Percentiles rank a stretch among this genome's conserved stretches.
phyloP scores from a whole-genome alignment of 2,797 vertebrate genomes.

The Carcharodon carcharias region DNA sequence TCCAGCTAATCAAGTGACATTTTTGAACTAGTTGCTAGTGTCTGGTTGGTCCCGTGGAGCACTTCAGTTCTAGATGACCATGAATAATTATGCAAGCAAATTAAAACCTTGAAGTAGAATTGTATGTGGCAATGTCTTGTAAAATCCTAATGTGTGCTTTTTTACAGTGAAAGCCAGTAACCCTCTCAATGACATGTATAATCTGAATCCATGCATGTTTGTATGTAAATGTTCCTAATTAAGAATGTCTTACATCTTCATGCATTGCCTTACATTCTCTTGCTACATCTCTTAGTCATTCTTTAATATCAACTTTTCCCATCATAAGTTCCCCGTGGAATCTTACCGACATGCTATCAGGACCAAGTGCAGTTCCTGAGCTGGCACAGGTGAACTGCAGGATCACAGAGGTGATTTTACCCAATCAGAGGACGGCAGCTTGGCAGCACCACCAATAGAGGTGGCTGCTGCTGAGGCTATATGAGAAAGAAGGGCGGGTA shows the following conservation, averaged over 20 bases:
- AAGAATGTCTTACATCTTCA: not conserved
- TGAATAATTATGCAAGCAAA: constrained; percentile 17
- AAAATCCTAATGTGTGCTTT: not conserved
- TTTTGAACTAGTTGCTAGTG: constrained; percentile 11
- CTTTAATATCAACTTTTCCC: not conserved
- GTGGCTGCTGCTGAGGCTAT: no score
- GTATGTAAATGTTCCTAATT: not conserved
- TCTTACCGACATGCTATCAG: no score
- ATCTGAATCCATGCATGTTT: not conserved
- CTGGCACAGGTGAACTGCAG: no score
- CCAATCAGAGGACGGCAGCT: no score
- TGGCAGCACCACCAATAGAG: no score
- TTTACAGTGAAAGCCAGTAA: not conserved
- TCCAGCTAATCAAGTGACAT: not conserved
- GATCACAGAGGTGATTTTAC: no score
- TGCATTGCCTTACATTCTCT: not conserved
- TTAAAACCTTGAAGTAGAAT: constrained; percentile 3
- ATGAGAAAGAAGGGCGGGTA: no score
- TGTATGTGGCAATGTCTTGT: not conserved
- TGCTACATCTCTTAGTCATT: not conserved
- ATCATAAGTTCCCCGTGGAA: not conserved
- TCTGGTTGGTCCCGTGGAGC: not conserved
- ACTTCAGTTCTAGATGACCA: not conserved
- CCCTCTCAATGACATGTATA: not conserved
- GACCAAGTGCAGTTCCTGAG: no score